phyloP scores from a whole-genome alignment of 2,888 invertebrate genomes.

The Hypselothyrea guttata region DNA sequence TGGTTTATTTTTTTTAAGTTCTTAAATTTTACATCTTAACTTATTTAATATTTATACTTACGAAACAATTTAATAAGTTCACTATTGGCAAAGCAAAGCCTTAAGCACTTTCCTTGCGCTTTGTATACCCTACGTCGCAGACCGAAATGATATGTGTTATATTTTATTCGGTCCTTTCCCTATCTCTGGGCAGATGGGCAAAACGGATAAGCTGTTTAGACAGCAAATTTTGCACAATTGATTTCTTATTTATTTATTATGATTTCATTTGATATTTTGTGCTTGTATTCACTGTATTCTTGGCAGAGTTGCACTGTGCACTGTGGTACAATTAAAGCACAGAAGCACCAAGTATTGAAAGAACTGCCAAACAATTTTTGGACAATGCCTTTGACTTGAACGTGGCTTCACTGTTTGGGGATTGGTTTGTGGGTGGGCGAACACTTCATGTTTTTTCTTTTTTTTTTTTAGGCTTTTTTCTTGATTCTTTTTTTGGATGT shows the following conservation, averaged over 20 bases:
- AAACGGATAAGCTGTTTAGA: constrained; percentile 59
- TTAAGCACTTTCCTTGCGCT: not conserved
- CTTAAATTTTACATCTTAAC: no score
- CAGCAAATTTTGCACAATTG: constrained; percentile 55
- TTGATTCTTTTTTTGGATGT: constrained; percentile 29
- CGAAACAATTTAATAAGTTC: no score
- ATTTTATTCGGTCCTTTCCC: constrained; percentile 44
- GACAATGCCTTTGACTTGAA: constrained; percentile 45
- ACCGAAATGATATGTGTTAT: constrained; percentile 32
- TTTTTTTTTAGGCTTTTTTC: no score
- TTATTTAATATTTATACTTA: no score
- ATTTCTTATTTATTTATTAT: constrained; percentile 56
- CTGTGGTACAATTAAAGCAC: constrained; percentile 49
- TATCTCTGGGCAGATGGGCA: constrained; percentile 25
- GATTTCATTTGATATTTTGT: constrained; percentile 12
- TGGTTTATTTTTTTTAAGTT: no score
- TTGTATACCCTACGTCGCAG: not conserved
- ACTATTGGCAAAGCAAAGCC: no score
- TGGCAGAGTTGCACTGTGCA: constrained; percentile 19
- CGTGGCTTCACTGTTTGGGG: constrained; percentile 5
- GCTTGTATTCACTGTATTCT: constrained; percentile 1
- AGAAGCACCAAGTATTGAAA: constrained; percentile 11
- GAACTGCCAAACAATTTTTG: constrained; percentile 61
- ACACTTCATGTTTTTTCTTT: not conserved
- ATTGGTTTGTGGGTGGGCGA: not conserved